These are phyloP conservation scores for Antidorcas marsupialis DNA, from an alignment of 2,113 vertebrate species.

Conservation along the genomic window DNA sequence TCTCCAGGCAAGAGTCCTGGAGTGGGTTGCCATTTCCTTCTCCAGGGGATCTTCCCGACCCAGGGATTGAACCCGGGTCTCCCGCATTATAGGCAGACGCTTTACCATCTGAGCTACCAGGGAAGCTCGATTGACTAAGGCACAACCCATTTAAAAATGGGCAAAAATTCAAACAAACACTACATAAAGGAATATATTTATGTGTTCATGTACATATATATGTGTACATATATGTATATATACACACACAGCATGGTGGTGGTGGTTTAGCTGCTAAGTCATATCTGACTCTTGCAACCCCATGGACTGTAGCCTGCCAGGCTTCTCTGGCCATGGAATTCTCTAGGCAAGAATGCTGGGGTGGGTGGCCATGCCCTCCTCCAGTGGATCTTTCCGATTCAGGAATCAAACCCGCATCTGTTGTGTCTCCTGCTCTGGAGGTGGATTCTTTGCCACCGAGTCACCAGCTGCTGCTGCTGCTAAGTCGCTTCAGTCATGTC, in stretches of 20 bases:
- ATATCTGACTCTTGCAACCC: neutral
- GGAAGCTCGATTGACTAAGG: neutral
- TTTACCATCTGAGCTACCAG: too few species aligned
- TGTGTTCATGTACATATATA: rapidly evolving
- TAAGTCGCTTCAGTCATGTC: too few species aligned
- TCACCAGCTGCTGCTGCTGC: too few species aligned
- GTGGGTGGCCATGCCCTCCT: neutral
- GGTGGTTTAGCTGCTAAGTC: neutral
- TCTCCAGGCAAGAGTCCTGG: too few species aligned
- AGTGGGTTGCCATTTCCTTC: too few species aligned
- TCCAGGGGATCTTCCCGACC: too few species aligned
- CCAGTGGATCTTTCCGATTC: neutral
- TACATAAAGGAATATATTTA: neutral
- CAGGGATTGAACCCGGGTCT: too few species aligned
- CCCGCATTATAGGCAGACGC: too few species aligned
- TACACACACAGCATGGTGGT: neutral
- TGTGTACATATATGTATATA: neutral
- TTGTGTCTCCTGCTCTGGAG: neutral
- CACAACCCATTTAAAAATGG: neutral
- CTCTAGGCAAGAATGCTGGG: neutral
- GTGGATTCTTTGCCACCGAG: neutral
- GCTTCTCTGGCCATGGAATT: neutral
- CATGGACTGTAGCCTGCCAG: neutral
- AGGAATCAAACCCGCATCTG: neutral
- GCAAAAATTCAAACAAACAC: neutral